Base-by-base conservation (phyloP, 2,888 invertebrate species). In the Cosmia pyralina region DNA sequence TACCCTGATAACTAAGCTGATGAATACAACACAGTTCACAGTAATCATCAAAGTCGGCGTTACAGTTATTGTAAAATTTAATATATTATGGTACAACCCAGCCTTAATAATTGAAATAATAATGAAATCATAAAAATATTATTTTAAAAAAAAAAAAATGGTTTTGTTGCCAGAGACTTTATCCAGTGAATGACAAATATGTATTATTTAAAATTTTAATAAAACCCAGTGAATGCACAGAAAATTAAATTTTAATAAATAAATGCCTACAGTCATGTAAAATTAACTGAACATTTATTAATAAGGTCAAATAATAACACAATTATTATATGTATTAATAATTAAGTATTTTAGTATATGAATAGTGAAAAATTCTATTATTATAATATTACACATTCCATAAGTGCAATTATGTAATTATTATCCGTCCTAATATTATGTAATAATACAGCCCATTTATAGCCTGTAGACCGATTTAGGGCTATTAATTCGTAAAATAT, bases 331-430 rank as follows among this genome's bases (percentile, higher is more conserved):
- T 82, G 57, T 81, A 77, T 78, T 69, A 77, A n/a, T n/a, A n/a
- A n/a, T 75, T 83, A 81, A 80, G 70, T 84, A 86, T 79, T 73
- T 78, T 79, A 80, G 70, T 72, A 28, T 82, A 79, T 78, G 28
- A 78, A 78, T 76, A 71, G 60, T 75, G 53, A 76, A 79, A 77
- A 81, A 62, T 4, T n/a, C 5, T 60, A 70, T 57, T 55, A 72
- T 73, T 68, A 75, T 67, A 72, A 76, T 74, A 75, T 19, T 38
- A 77, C 72, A 90, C 90, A 90, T 90, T 90, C 91, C 91, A 80
- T 80, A 89, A 91, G 91, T 91, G 91, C 91, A 90, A 91, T 91
- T 91, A 88, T 79, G 75, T 82, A 83, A 83, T 58, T 83, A 80
- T 38, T 84, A 81, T 88, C 90, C 90, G 90, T 90, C 90, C 90